Conservation (phyloP, 2,888 invertebrate species). For the Nemurella pictetii region DNA sequence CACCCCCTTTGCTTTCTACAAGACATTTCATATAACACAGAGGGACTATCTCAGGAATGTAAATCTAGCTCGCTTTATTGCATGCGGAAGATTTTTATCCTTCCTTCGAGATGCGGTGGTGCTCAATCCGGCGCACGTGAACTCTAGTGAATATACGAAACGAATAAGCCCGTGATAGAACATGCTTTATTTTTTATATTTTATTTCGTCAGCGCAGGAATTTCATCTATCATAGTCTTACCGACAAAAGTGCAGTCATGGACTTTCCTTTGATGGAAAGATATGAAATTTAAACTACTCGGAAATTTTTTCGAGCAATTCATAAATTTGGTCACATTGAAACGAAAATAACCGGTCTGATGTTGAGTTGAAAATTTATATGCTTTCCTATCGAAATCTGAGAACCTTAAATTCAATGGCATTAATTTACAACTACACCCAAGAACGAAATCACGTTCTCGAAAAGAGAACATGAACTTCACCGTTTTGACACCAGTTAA, state of each 20-base stretch:
- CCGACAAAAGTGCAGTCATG: not conserved
- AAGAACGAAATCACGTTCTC: too few relatives aligned
- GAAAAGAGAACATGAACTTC: too few relatives aligned
- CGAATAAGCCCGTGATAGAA: not conserved
- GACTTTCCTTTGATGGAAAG: not conserved
- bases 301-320: too few relatives aligned
- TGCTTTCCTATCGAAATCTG: too few relatives aligned
- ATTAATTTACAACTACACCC: too few relatives aligned
- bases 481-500: too few relatives aligned
- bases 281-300: not conserved
- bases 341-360: too few relatives aligned
- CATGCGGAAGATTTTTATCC: not conserved
- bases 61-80: not conserved
- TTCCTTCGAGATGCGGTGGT: not conserved
- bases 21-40: not conserved
- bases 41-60: not conserved
- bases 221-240: not conserved
- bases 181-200: not conserved
- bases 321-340: too few relatives aligned
- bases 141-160: not conserved
- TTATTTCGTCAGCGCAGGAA: not conserved
- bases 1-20: not conserved
- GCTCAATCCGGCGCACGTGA: not conserved
- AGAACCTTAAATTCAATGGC: too few relatives aligned
- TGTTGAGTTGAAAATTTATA: too few relatives aligned